Evolutionary conservation across 2,113 vertebrate species (phyloP), one percentile per base, ranked within the genome.

Genomic region (Hippocampus zosterae): DNA sequence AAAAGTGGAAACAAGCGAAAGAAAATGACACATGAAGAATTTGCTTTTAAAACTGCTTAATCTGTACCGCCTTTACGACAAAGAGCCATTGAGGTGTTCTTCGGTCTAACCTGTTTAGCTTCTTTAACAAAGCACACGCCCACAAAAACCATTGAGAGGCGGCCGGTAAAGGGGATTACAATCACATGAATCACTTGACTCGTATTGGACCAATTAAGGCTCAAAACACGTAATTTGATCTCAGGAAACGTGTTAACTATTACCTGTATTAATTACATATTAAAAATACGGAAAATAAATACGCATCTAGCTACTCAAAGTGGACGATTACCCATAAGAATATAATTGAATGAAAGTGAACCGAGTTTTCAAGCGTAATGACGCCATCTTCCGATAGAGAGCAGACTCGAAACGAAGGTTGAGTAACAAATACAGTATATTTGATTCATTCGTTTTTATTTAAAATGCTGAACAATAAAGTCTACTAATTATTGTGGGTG

Each of bases 91-190:
- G 2, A n/a, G 19, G 40, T 48, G 25, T n/a, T n/a, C 11, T 44
- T 65, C 5, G 25, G 77, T 68, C 71, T 25, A 13, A 87, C 88
- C 75, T 68, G 85, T 79, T 55, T 27, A 75, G 79, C 83, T 69
- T 70, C 78, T 82, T 85, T 66, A 8, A 46, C 21, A 33, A 42
- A 41, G 33, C 12, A 27, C 23, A 69, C 67, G 16, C 67, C 67
- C 67, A 69, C 67, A 15, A 42, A 27, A 44, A 21, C 19, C 3
- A 37, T 37, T 21, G 42, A 37, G 12, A 21, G 33, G 18, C 16
- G 48, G 27, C 65, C 41, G n/a, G 33, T 37, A 13, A 8, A 27
- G 13, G 15, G 27, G 18, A 37, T 41, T 64, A 41, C 5, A 37
- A 37, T 40, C 2, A 25, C n/a, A 13, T 12, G 23, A 27, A 57